A percentile compares a stretch with the other conserved stretches of the same genome.
Conservation (phyloP, 1,140 invertebrate species). For the Drosophila littoralis region DNA sequence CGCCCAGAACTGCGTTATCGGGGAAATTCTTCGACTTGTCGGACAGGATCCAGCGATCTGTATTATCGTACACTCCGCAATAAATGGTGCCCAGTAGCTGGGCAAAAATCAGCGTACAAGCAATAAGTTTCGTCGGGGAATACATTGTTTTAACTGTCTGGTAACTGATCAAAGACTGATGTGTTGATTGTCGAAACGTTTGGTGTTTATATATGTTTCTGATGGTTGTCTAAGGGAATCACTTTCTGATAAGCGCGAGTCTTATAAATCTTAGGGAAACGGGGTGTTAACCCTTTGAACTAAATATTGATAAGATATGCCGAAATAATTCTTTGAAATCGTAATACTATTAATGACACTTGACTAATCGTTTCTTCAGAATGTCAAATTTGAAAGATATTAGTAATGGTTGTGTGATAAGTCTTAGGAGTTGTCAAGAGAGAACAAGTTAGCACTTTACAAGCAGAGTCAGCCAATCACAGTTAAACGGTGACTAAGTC, state of each 20-base stretch:
- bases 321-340: background rate
- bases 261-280: too few species aligned
- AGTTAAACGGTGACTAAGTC: too few species aligned
- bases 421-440: too few species aligned
- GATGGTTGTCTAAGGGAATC: background rate
- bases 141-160: constrained; percentile 16
- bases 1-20: background rate
- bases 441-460: too few species aligned
- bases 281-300: background rate
- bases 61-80: constrained; percentile 34
- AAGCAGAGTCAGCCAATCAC: too few species aligned
- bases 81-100: constrained; percentile 34
- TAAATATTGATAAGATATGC: background rate
- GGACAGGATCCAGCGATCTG: constrained; percentile 37
- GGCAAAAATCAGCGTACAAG: constrained; percentile 1
- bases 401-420: background rate
- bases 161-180: background rate
- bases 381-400: background rate
- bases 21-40: constrained; percentile 22
- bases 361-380: background rate
- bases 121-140: background rate
- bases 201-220: background rate
- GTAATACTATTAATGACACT: background rate
- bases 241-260: background rate
- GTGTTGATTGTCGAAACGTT: background rate